Conservation (phyloP, 1,140 invertebrate species). For the Tribolium castaneum region DNA sequence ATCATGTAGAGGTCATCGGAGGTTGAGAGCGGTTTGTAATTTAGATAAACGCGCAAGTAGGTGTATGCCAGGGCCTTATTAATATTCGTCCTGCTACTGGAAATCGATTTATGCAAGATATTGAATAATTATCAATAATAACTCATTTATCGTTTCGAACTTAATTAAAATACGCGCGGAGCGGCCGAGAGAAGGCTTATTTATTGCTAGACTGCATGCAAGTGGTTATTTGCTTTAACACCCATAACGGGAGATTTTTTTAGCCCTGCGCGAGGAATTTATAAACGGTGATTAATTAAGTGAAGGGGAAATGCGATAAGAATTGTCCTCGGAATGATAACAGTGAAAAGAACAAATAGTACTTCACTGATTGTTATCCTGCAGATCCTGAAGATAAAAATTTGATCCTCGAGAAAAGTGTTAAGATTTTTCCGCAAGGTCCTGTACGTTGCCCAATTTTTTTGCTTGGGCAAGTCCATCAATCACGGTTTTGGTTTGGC, state of each 20-base stretch:
- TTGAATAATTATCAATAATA: slow-evolving; percentile 48
- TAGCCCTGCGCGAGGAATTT: slow-evolving; percentile 8
- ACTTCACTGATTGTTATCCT: too few species aligned
- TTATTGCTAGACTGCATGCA: slow-evolving; percentile 38
- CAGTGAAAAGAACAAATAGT: background rate
- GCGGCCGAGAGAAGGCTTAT: slow-evolving; percentile 14
- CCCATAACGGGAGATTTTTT: slow-evolving; percentile 34
- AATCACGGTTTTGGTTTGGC: background rate
- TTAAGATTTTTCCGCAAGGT: too few species aligned
- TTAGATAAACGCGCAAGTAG: slow-evolving; percentile 19
- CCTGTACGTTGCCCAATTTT: too few species aligned
- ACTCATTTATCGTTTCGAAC: slow-evolving; percentile 43
- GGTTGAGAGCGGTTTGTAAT: slow-evolving; percentile 16
- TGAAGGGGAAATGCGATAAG: slow-evolving; percentile 11
- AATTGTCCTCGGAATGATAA: background rate
- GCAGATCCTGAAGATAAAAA: too few species aligned
- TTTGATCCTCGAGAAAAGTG: too few species aligned
- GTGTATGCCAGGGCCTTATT: slow-evolving; percentile 32
- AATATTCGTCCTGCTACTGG: slow-evolving; percentile 43
- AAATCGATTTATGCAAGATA: slow-evolving; percentile 45
- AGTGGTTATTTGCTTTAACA: slow-evolving; percentile 36
- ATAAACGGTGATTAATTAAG: background rate
- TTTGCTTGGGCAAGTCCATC: background rate
- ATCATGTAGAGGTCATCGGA: background rate
- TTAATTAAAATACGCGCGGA: slow-evolving; percentile 44